Evolutionary conservation across 2,888 invertebrate species (phyloP), one percentile per base, ranked within the genome.

Genomic region (Catonia carolina): DNA sequence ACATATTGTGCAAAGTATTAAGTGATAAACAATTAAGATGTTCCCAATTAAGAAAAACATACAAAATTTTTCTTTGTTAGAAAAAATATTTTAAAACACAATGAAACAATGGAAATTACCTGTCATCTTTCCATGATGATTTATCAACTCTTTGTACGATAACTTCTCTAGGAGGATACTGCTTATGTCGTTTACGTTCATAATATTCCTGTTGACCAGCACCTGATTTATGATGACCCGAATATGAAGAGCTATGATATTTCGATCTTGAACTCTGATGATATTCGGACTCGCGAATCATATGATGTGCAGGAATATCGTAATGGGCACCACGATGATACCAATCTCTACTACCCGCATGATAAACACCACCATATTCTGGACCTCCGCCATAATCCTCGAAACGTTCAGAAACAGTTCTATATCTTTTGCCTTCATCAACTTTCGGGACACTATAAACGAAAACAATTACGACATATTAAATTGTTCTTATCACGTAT

Each of bases 101-200:
- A n/a, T n/a, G n/a, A n/a, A n/a, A n/a, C n/a, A n/a, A n/a, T n/a
- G n/a, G n/a, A n/a, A n/a, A n/a, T 56, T 51, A 63, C 63, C 64
- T 65, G 12, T 64, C 64, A 57, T 66, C 67, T 47, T 57, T 60
- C 58, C 59, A 59, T 7, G 53, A 20, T 8, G 64, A 55, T 55
- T 67, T 65, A 20, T 66, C 65, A 10, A 61, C 83, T 22, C 87
- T 80, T 70, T 88, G 87, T 0, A 89, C 86, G 62, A 86, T 87
- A 1, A 88, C 88, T 69, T 86, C 85, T 5, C 85, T 77, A 3
- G 83, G 79, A 0, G 86, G 81, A 4, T 65, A 65, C 23, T 60
- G 59, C 31, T 62, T 61, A 23, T 53, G 53, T 27, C 53, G 35
- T 20, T 57, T 57, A 8, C 47, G 18, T 37, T 51, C 45, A 23